Percentiles rank a stretch among this genome's conserved stretches.
Evolutionary conservation across 1,140 invertebrate species (phyloP).

Genomic region (Leptestheria dahalacensis): DNA sequence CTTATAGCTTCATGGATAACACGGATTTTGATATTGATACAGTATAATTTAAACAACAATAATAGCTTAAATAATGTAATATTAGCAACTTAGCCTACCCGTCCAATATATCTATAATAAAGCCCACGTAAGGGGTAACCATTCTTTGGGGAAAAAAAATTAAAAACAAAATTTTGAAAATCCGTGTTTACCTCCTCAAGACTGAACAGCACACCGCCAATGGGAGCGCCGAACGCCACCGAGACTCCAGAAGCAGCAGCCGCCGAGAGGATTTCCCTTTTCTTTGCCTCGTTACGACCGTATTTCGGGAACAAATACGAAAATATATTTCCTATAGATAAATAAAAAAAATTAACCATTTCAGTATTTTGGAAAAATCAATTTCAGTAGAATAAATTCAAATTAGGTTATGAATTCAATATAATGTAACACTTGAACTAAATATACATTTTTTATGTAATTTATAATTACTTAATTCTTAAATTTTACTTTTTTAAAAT

Average conservation of each 20-base stretch:
- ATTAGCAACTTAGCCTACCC: too few relatives aligned
- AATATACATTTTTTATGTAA: background rate
- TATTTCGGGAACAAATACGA: conserved; percentile 99
- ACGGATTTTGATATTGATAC: too few relatives aligned
- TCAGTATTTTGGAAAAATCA: background rate
- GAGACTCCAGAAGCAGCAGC: conserved; percentile 98
- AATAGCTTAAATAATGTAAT: too few relatives aligned
- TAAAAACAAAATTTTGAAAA: background rate
- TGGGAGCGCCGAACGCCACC: conserved; percentile 97
- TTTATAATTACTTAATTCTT: too few relatives aligned
- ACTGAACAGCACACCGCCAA: conserved; percentile 91
- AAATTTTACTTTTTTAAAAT: background rate
- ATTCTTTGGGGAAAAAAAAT: background rate
- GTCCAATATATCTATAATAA: too few relatives aligned
- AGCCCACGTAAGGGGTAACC: too few relatives aligned
- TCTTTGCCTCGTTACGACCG: conserved; percentile 96
- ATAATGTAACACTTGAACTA: background rate
- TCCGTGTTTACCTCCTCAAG: conserved; percentile 74
- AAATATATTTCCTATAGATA: conserved; percentile 71
- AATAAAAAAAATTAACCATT: too few relatives aligned
- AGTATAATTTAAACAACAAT: too few relatives aligned
- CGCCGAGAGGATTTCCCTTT: conserved; percentile 95
- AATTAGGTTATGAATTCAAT: too few relatives aligned
- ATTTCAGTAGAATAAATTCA: too few relatives aligned
- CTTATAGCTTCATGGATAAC: too few relatives aligned